phyloP scores from a whole-genome alignment of 2,113 vertebrate genomes.

The Eulemur macaco region DNA sequence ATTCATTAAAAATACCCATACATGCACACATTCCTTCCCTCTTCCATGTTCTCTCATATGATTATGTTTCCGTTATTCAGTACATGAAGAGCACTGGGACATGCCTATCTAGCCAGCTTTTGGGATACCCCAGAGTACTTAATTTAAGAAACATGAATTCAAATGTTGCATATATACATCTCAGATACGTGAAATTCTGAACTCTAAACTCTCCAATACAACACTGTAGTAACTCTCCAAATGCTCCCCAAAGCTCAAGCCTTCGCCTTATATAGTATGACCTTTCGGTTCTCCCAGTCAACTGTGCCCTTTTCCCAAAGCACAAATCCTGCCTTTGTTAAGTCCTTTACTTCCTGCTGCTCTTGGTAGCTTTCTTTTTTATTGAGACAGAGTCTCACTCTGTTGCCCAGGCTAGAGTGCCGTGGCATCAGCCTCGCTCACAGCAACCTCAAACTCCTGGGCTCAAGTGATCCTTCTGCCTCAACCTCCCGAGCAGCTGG shows the following conservation, averaged over 20 bases:
- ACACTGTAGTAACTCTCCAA: background rate
- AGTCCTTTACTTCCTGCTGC: background rate
- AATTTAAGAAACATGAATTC: background rate
- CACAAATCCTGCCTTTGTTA: background rate
- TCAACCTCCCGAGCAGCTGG: too few relatives aligned
- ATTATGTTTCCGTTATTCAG: background rate
- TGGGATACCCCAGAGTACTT: background rate
- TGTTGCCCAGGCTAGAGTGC: too few relatives aligned
- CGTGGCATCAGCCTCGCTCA: too few relatives aligned
- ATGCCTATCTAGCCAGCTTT: background rate
- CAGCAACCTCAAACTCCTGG: too few relatives aligned
- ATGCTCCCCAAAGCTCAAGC: background rate
- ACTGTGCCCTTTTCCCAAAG: background rate
- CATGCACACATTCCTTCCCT: background rate
- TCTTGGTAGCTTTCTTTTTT: background rate
- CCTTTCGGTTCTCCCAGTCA: background rate
- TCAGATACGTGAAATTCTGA: background rate
- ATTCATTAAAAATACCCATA: background rate
- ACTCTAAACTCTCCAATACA: background rate
- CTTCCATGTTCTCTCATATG: background rate
- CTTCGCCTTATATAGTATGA: background rate
- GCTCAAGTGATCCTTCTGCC: too few relatives aligned
- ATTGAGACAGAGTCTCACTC: too few relatives aligned
- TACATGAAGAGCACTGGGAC: background rate
- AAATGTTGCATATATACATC: background rate